These are phyloP conservation scores for Arctia plantaginis DNA, from an alignment of 2,888 invertebrate species.

Conservation along the genomic window DNA sequence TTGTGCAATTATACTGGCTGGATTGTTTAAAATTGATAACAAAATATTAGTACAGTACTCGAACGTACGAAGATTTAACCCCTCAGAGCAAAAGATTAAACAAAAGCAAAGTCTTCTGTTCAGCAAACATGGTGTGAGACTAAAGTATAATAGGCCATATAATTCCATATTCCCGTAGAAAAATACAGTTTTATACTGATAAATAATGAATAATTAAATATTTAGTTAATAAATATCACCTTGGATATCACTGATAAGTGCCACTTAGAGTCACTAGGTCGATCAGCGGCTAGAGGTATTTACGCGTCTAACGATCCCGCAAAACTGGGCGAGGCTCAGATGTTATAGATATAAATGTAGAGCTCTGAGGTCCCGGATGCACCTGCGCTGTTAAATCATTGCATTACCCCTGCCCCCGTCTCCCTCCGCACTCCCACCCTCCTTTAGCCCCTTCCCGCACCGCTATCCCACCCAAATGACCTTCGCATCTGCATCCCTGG, in stretches of 20 bases:
- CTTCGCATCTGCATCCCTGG: conserved; percentile 82
- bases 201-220: neutral
- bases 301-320: conserved; percentile 14
- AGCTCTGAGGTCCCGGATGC: conserved; percentile 64
- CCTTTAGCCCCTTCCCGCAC: conserved; percentile 34
- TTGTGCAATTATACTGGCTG: neutral
- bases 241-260: conserved; percentile 43
- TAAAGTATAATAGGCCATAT: neutral
- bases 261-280: conserved; percentile 32
- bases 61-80: neutral
- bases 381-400: conserved; percentile 76
- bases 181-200: conserved; percentile 6
- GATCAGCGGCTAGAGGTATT: conserved; percentile 22
- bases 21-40: conserved; percentile 1
- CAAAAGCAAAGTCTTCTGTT: neutral
- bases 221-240: conserved; percentile 41
- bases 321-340: conserved; percentile 48
- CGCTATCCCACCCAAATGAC: conserved; percentile 58
- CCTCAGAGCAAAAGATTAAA: neutral
- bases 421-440: conserved; percentile 34
- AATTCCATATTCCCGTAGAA: conserved; percentile 3
- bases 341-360: conserved; percentile 22
- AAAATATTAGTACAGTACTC: conserved; percentile 4
- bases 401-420: conserved; percentile 52
- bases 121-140: conserved; percentile 10